Evolutionary conservation across 2,113 vertebrate species (phyloP), one percentile per base, ranked within the genome.

Genomic region (Mola mola): DNA sequence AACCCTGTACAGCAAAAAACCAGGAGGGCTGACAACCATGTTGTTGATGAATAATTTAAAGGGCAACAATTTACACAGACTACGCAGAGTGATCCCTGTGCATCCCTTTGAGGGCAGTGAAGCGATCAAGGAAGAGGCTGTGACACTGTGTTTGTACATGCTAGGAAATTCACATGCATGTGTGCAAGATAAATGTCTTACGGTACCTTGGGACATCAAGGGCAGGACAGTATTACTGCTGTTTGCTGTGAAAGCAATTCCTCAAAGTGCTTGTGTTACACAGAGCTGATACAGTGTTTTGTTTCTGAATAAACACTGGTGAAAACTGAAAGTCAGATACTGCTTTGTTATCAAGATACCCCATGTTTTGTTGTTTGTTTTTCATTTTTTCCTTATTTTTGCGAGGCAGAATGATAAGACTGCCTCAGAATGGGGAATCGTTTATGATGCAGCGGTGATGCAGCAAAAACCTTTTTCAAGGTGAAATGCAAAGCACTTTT

Each of bases 1-100:
- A 79, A 55, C 8, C 61, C 48, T 66, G 43, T 20, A 40, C 51
- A 74, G 42, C 42, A 57, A 55, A 29, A 70, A 55, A 33, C 75
- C 24, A 25, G 64, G 44, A 53, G 53, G 41, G 38, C 50, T 75
- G 72, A 78, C 76, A 79, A 69, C 82, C 78, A 84, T 68, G 62
- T 60, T 63, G 4, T 26, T 29, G 25, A 70, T 89, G 49, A 88
- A 88, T 84, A 77, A 87, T 88, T 81, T 57, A 87, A 80, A 58
- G 57, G 60, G 57, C 5, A 56, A 72, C 28, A 60, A 36, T 69
- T 77, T 75, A 48, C 44, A 83, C 73, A 79, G 62, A 47, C 33
- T 4, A n/a, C 6, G 3, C 37, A 40, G 37, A 16, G 37, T 8
- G 37, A 6, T 5, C n/a, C 37, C 8, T 1, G 6, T 6, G 28